Conservation (phyloP, 2,888 invertebrate species). For the Drosophila atripex region DNA sequence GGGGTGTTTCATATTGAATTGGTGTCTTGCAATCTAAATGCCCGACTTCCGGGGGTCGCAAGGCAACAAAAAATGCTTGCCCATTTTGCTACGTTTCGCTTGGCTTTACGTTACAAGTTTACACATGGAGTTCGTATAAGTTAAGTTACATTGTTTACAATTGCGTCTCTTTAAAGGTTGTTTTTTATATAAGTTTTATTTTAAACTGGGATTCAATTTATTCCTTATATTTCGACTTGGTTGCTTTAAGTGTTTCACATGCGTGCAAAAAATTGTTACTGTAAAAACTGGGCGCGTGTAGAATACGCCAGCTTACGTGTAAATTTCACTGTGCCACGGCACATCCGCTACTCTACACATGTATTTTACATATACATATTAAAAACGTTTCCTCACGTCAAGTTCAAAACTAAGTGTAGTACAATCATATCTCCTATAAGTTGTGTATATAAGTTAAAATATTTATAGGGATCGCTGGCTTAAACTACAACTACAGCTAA, state of each 20-base stretch:
- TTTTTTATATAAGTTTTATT: slow-evolving; percentile 9
- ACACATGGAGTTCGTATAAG: slow-evolving; percentile 39
- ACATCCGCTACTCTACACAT: slow-evolving; percentile 30
- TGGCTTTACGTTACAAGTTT: slow-evolving; percentile 37
- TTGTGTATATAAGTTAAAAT: slow-evolving; percentile 33
- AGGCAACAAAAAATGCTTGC: slow-evolving; percentile 27
- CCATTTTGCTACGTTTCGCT: slow-evolving; percentile 44
- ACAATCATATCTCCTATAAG: slow-evolving; percentile 35
- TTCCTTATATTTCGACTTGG: slow-evolving; percentile 21
- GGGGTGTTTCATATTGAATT: slow-evolving; percentile 14
- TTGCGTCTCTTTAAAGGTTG: slow-evolving; percentile 24
- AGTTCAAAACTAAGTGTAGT: slow-evolving; percentile 47
- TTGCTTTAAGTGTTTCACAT: slow-evolving; percentile 42
- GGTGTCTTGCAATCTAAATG: slow-evolving; percentile 10
- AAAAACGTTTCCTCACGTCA: slow-evolving; percentile 54
- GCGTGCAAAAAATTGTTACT: slow-evolving; percentile 54
- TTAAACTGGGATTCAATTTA: slow-evolving; percentile 22
- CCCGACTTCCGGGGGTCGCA: background rate
- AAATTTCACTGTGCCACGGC: slow-evolving; percentile 59
- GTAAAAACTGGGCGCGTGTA: slow-evolving; percentile 67
- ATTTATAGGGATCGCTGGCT: slow-evolving; percentile 39
- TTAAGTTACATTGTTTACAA: slow-evolving; percentile 65
- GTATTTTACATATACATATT: slow-evolving; percentile 54
- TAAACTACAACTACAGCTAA: slow-evolving; percentile 60
- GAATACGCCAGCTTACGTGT: slow-evolving; percentile 56